phyloP scores from a whole-genome alignment of 2,888 invertebrate species.

The Amphimallon solstitiale region DNA sequence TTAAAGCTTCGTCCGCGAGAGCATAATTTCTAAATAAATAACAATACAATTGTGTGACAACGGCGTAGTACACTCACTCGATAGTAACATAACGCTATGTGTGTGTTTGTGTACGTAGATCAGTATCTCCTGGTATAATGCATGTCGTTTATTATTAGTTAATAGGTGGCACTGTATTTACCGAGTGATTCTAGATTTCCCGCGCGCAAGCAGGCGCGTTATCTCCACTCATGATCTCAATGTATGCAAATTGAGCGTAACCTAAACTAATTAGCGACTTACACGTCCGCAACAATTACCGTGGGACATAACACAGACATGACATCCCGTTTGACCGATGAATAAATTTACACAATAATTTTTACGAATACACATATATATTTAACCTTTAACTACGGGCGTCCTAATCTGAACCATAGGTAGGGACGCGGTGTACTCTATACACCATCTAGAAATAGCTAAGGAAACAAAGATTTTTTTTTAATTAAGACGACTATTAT shows the following conservation, averaged over 20 bases:
- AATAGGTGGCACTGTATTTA: constrained; percentile 23
- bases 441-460: no score
- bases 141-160: constrained; percentile 34
- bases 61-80: background rate
- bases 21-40: no score
- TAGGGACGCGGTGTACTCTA: no score
- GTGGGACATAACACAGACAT: background rate
- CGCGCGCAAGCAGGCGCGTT: constrained; percentile 5
- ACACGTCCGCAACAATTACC: constrained; percentile 18
- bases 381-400: no score
- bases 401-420: no score
- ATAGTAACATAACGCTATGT: background rate
- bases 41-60: no score
- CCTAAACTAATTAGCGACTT: constrained; percentile 31
- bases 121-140: constrained; percentile 6
- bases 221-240: constrained; percentile 31
- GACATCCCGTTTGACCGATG: constrained; percentile 18
- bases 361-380: no score
- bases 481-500: no score
- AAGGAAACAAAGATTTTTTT: no score
- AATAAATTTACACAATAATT: background rate
- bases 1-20: no score
- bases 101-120: background rate
- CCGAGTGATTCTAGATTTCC: constrained; percentile 19
- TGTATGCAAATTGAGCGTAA: constrained; percentile 35